Evolutionary conservation across 2,113 vertebrate genomes (phyloP), one percentile per base, ranked within the genome.

Genomic region (Gymnogyps californianus): DNA sequence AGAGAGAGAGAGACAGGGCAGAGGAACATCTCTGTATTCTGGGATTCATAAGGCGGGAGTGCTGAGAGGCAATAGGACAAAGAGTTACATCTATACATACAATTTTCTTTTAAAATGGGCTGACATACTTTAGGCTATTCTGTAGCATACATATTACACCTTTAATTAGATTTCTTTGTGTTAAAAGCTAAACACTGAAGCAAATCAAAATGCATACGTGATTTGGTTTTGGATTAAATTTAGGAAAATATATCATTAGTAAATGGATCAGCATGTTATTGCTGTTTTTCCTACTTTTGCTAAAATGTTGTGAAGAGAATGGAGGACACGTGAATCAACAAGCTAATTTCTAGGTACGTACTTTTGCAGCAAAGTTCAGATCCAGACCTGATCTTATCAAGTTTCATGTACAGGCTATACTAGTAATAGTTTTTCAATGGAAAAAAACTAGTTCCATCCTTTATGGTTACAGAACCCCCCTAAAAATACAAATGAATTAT

Each of bases 281-380:
- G n/a, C 19, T 84, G 19, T 19, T 78, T 96, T 64, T 85, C 54
- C 42, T 93, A 20, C 31, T 96, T 94, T 89, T 93, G 52, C 6
- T 64, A 40, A 89, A 81, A 77, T 54, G 22, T 31, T 82, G 13
- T 28, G 5, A 83, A 65, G 34, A 90, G 32, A 93, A 71, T 84
- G 57, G 58, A 90, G 40, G 29, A 49, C n/a, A 52, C 14, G 26
- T 79, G 65, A 97, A 97, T 86, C 65, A 89, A 91, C 61, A 86
- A 93, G 47, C 55, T 93, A 67, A 85, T 89, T 84, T 96, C 67
- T 59, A 84, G 17, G 19, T 25, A 44, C 0, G 0, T 7, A 38
- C 19, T 78, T 89, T 17, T 46, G 3, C 28, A 79, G 31, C 19
- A 31, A 65, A 91, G 36, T 87, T 75, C 40, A 51, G 46, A 92